These are phyloP conservation scores for Tupaia tana DNA, from an alignment of 2,113 vertebrate species.

Conservation along the genomic window DNA sequence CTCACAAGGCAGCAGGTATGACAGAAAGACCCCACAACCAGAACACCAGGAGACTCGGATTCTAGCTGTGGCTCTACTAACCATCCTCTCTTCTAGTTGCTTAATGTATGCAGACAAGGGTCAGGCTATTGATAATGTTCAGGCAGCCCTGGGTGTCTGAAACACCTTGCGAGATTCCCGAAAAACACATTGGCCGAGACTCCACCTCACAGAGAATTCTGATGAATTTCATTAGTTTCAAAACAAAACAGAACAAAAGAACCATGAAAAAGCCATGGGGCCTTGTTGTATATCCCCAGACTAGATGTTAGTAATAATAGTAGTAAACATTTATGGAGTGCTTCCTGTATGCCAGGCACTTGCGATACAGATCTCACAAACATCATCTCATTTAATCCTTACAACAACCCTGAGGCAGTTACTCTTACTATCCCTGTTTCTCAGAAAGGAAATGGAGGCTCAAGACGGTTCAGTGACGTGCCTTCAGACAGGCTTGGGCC, in stretches of 20 bases:
- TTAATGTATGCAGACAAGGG: neutral
- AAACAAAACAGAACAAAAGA: no score
- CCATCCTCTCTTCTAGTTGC: neutral
- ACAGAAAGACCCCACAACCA: neutral
- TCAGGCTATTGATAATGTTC: neutral
- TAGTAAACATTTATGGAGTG: neutral
- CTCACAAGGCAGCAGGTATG: conserved; percentile 20
- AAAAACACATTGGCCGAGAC: neutral
- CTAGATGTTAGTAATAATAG: neutral
- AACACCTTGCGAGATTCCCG: neutral
- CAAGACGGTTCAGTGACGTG: neutral
- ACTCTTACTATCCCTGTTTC: conserved; percentile 55
- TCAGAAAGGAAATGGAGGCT: conserved; percentile 35
- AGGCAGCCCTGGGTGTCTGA: neutral
- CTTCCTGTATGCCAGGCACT: conserved; percentile 22
- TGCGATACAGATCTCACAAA: conserved; percentile 7
- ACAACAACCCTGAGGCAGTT: conserved; percentile 74
- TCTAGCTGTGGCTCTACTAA: neutral
- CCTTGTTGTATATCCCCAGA: neutral
- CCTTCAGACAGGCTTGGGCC: neutral
- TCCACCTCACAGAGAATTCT: neutral
- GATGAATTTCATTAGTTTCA: neutral
- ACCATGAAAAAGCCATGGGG: neutral
- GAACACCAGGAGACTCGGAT: neutral
- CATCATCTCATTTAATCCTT: conserved; percentile 51